Conservation (phyloP, 1,140 invertebrate species). For the Monochamus saltuarius region DNA sequence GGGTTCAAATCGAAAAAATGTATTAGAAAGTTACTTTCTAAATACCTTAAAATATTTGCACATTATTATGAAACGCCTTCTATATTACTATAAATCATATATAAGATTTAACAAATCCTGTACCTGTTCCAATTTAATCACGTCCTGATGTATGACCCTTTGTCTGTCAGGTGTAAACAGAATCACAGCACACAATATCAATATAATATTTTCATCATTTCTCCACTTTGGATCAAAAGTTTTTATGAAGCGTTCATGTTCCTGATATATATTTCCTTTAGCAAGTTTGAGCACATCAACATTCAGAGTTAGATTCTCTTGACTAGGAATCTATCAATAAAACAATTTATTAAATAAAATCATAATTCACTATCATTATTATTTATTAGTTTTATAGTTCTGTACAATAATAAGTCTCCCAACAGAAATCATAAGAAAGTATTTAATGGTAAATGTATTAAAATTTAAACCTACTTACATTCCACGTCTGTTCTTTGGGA, state of each 20-base stretch:
- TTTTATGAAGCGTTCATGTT: constrained; percentile 77
- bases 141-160: constrained; percentile 77
- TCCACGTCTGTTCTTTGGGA: constrained; percentile 80
- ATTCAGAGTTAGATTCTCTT: constrained; percentile 71
- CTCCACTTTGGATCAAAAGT: constrained; percentile 80
- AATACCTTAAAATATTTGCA: too few relatives aligned
- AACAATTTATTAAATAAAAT: background rate
- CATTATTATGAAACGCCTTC: too few relatives aligned
- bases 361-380: too few relatives aligned
- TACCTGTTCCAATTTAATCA: constrained; percentile 85
- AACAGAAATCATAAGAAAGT: too few relatives aligned
- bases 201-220: constrained; percentile 82
- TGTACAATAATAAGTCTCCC: too few relatives aligned
- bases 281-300: constrained; percentile 84
- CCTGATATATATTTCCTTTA: constrained; percentile 81
- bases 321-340: constrained; percentile 61
- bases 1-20: too few relatives aligned
- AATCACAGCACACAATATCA: constrained; percentile 86
- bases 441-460: too few relatives aligned
- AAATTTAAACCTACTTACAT: too few relatives aligned
- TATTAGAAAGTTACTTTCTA: too few relatives aligned
- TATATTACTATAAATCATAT: too few relatives aligned
- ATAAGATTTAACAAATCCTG: too few relatives aligned
- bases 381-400: too few relatives aligned
- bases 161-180: constrained; percentile 82